Conservation (phyloP, 2,888 invertebrate species). For the Orthonychiurus folsomi region DNA sequence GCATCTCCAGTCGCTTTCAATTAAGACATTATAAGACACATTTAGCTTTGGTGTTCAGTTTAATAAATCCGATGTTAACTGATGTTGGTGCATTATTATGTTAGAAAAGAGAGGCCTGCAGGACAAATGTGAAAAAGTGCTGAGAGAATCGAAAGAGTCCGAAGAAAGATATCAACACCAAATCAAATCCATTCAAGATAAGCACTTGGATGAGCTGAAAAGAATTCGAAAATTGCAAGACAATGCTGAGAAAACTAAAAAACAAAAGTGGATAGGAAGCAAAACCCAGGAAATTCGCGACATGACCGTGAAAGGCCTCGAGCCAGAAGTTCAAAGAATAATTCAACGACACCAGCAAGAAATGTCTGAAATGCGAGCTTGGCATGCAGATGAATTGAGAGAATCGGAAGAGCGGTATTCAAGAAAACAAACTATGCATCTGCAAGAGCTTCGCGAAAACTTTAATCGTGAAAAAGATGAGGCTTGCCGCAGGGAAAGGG, state of each 20-base stretch:
- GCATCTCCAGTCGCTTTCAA: too few relatives aligned
- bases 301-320: constrained; percentile 75
- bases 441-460: constrained; percentile 54
- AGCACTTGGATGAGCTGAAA: constrained; percentile 63
- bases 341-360: constrained; percentile 61
- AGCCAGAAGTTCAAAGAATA: constrained; percentile 72
- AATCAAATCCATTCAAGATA: constrained; percentile 61
- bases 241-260: constrained; percentile 63
- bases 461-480: constrained; percentile 56
- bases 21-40: too few relatives aligned
- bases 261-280: constrained; percentile 71
- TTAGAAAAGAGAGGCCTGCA: constrained; percentile 71
- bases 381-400: constrained; percentile 58
- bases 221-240: constrained; percentile 65
- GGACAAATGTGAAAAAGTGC: constrained; percentile 62
- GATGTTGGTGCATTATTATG: too few relatives aligned
- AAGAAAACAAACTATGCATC: constrained; percentile 54
- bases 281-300: constrained; percentile 84
- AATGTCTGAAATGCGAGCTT: constrained; percentile 57
- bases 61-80: too few relatives aligned
- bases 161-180: constrained; percentile 59
- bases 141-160: constrained; percentile 55
- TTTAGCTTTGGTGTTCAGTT: too few relatives aligned
- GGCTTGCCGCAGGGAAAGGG: constrained; percentile 42
- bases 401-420: constrained; percentile 56